Evolutionary conservation across 2,888 invertebrate genomes (phyloP).

Genomic region (Mechanitis messenoides): DNA sequence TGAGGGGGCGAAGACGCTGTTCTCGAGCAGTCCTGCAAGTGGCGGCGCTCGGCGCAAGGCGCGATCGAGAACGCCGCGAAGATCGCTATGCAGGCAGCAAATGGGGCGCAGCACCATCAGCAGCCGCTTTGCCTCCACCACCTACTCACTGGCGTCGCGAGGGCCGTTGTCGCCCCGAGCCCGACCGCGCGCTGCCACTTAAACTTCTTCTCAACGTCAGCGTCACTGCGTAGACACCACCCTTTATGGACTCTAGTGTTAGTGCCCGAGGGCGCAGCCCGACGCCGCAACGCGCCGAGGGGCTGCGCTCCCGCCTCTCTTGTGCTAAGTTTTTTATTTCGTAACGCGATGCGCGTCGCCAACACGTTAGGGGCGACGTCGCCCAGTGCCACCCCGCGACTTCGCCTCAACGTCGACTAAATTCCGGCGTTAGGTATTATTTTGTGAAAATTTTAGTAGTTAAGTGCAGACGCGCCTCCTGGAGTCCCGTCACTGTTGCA

Average conservation of each 20-base stretch:
- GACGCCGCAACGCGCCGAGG: slow-evolving; percentile 32
- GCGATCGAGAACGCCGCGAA: slow-evolving; percentile 41
- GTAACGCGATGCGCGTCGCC: slow-evolving; percentile 54
- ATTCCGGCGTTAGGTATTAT: slow-evolving; percentile 76
- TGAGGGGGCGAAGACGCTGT: slow-evolving; percentile 47
- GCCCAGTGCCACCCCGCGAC: slow-evolving; percentile 61
- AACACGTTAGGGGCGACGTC: slow-evolving; percentile 47
- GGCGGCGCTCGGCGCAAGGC: slow-evolving; percentile 37
- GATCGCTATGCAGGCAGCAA: slow-evolving; percentile 83
- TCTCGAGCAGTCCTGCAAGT: slow-evolving; percentile 42
- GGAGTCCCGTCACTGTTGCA: slow-evolving; percentile 37
- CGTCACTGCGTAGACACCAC: slow-evolving; percentile 50
- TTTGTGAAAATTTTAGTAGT: slow-evolving; percentile 75
- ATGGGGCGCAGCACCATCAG: slow-evolving; percentile 88
- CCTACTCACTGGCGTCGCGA: slow-evolving; percentile 84
- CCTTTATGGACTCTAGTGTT: slow-evolving; percentile 59
- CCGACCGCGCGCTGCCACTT: slow-evolving; percentile 77
- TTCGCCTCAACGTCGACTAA: slow-evolving; percentile 54
- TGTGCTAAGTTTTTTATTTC: slow-evolving; percentile 71
- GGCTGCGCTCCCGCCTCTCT: slow-evolving; percentile 51
- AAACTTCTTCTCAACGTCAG: slow-evolving; percentile 80
- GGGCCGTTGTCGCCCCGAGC: slow-evolving; percentile 67
- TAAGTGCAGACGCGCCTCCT: slow-evolving; percentile 53
- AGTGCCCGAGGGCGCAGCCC: slow-evolving; percentile 52
- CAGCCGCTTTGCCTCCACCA: slow-evolving; percentile 86